Conservation (phyloP, 2,888 invertebrate genomes). For the Apodemia duryi region DNA sequence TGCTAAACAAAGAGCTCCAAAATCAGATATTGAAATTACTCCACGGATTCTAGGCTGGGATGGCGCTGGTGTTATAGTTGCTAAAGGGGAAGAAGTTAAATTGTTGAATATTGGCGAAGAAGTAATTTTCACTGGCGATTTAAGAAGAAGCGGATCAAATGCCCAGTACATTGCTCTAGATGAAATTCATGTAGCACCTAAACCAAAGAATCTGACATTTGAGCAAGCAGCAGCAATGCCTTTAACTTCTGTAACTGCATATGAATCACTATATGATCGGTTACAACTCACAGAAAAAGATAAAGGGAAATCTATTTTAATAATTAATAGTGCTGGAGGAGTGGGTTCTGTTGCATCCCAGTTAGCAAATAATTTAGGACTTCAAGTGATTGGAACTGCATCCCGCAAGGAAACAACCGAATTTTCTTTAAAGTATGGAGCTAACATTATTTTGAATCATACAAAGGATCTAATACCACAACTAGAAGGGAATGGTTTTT, state of each 20-base stretch:
- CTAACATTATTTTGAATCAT: constrained; percentile 58
- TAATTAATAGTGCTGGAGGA: constrained; percentile 67
- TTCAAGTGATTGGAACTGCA: constrained; percentile 65
- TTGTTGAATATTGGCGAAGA: constrained; percentile 56
- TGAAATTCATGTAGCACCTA: constrained; percentile 52
- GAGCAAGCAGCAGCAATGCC: constrained; percentile 70
- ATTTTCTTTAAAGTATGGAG: constrained; percentile 51
- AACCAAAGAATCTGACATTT: constrained; percentile 58
- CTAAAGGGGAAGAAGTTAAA: constrained; percentile 47
- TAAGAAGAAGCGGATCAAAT: constrained; percentile 57
- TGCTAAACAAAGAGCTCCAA: constrained; percentile 58
- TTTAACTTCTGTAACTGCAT: constrained; percentile 56
- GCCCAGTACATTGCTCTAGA: constrained; percentile 61
- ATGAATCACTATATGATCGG: constrained; percentile 57
- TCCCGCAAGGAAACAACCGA: constrained; percentile 53
- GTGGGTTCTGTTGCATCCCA: constrained; percentile 66
- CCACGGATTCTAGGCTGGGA: constrained; percentile 65
- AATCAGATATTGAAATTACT: constrained; percentile 45
- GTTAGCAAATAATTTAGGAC: constrained; percentile 53
- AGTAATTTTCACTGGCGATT: constrained; percentile 60
- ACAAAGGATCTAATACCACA: constrained; percentile 52
- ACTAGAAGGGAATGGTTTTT: constrained; percentile 48
- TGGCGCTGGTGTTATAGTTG: constrained; percentile 58
- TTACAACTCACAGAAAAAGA: constrained; percentile 56
- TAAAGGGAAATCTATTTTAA: constrained; percentile 54